These are phyloP conservation scores for Allacma fusca DNA, from an alignment of 2,888 invertebrate genomes.

Conservation along the genomic window DNA sequence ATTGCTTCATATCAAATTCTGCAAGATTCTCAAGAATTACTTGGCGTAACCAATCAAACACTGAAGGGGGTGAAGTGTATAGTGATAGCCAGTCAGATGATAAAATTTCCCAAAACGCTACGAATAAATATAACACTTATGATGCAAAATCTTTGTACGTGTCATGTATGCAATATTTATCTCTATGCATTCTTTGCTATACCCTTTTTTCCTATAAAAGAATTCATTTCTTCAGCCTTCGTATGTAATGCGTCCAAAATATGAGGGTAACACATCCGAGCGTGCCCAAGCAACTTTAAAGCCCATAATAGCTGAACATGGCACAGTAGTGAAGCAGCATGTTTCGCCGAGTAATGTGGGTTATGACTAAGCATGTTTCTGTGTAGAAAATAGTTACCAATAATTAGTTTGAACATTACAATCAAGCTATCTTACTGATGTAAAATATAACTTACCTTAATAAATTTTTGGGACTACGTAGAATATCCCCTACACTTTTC, in stretches of 20 bases:
- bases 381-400: constrained; percentile 32
- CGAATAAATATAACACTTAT: too few relatives aligned
- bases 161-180: too few relatives aligned
- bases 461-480: constrained; percentile 52
- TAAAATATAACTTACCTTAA: constrained; percentile 43
- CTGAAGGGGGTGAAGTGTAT: constrained; percentile 49
- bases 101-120: constrained; percentile 57
- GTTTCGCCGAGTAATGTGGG: constrained; percentile 54
- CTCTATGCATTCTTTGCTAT: neutral
- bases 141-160: too few relatives aligned
- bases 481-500: constrained; percentile 45
- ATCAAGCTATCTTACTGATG: too few relatives aligned
- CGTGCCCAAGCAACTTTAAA: constrained; percentile 47
- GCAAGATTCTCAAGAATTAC: constrained; percentile 46
- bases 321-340: constrained; percentile 51
- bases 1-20: constrained; percentile 41
- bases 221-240: constrained; percentile 14
- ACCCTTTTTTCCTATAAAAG: constrained; percentile 42
- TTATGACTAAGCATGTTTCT: constrained; percentile 55
- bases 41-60: constrained; percentile 57
- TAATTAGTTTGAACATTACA: too few relatives aligned
- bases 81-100: constrained; percentile 58
- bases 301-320: constrained; percentile 58
- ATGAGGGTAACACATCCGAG: constrained; percentile 54
- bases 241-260: constrained; percentile 51